Evolutionary conservation across 2,797 vertebrate species (phyloP).

Genomic region (Lindbergichthys nudifrons): DNA sequence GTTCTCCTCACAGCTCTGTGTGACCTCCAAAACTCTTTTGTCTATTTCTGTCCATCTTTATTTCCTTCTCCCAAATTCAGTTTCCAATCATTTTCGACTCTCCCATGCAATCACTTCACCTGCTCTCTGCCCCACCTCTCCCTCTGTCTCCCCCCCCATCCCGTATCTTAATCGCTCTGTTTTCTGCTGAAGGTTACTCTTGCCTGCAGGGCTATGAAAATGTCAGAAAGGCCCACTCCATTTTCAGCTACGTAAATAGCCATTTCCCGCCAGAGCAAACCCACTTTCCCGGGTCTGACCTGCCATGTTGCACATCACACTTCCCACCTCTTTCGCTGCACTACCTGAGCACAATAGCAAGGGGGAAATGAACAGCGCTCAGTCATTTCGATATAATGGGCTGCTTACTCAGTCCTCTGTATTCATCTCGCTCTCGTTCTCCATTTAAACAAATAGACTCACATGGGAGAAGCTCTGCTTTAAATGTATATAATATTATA

Average conservation of each 20-base stretch:
- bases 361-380: neutral
- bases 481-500: neutral
- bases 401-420: slow-evolving; percentile 28
- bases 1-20: slow-evolving; percentile 38
- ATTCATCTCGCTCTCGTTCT: slow-evolving; percentile 13
- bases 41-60: slow-evolving; percentile 45
- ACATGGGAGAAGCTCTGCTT: neutral
- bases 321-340: slow-evolving; percentile 54
- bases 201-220: slow-evolving; percentile 85
- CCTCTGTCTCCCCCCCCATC: slow-evolving; percentile 47
- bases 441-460: slow-evolving; percentile 24
- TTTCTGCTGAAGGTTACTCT: slow-evolving; percentile 85
- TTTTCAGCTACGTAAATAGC: slow-evolving; percentile 88
- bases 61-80: slow-evolving; percentile 35
- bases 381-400: slow-evolving; percentile 45
- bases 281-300: slow-evolving; percentile 80
- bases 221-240: slow-evolving; percentile 79
- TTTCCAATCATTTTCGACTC: slow-evolving; percentile 52
- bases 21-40: slow-evolving; percentile 40
- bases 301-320: slow-evolving; percentile 67
- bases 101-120: slow-evolving; percentile 53
- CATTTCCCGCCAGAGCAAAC: slow-evolving; percentile 90
- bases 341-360: slow-evolving; percentile 40
- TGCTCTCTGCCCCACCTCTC: slow-evolving; percentile 53
- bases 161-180: slow-evolving; percentile 70